These are phyloP conservation scores for Condylura cristata DNA, from an alignment of 2,113 vertebrate genomes.

Conservation along the genomic window DNA sequence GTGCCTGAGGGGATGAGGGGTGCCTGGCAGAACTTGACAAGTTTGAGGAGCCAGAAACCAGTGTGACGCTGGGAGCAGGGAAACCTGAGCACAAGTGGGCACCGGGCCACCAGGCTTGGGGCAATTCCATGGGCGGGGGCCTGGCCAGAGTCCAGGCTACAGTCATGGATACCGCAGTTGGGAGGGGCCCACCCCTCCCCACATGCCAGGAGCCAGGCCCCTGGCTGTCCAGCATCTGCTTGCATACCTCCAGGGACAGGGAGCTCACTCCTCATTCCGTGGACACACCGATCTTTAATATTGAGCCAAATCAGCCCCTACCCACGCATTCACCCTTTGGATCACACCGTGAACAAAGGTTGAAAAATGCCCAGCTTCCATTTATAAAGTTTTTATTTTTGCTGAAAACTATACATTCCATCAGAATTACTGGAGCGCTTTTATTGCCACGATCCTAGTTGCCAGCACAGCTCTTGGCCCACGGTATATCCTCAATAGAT, in stretches of 20 bases:
- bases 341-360: background rate
- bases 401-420: background rate
- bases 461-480: background rate
- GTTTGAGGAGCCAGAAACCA: constrained; percentile 46
- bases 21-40: background rate
- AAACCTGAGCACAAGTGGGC: background rate
- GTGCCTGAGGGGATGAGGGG: background rate
- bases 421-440: background rate
- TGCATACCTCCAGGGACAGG: background rate
- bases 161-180: background rate
- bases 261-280: background rate
- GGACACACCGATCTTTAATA: background rate
- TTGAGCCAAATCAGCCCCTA: background rate
- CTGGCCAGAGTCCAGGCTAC: background rate
- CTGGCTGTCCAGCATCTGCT: background rate
- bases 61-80: background rate
- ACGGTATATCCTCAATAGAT: no score
- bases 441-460: background rate
- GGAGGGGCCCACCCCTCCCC: background rate
- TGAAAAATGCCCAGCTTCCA: background rate
- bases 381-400: background rate
- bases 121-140: background rate
- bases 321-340: background rate
- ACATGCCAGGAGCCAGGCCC: background rate
- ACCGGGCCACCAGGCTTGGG: background rate